Percentiles rank a stretch among this genome's conserved stretches.
These are phyloP conservation scores for Hylaeus volcanicus DNA, from an alignment of 1,140 invertebrate species.

Conservation along the genomic window DNA sequence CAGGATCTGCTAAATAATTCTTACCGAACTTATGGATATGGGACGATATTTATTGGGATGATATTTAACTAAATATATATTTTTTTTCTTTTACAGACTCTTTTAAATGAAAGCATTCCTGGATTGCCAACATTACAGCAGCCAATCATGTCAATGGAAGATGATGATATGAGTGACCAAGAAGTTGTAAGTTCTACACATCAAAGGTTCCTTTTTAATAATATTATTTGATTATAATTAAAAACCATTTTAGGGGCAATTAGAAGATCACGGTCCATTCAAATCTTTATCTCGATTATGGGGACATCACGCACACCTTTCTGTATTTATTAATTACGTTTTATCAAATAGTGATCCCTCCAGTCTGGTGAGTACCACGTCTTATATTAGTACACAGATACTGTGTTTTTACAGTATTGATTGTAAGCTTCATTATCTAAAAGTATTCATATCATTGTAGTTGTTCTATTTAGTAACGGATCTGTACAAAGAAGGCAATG, in stretches of 20 bases:
- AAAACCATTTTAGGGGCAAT: slow-evolving; percentile 79
- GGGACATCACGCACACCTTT: slow-evolving; percentile 90
- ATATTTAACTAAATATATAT: not conserved
- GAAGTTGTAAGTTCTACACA: slow-evolving; percentile 83
- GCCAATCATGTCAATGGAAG: slow-evolving; percentile 96
- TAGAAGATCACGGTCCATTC: slow-evolving; percentile 90
- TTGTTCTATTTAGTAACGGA: slow-evolving; percentile 94
- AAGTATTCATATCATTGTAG: slow-evolving; percentile 79
- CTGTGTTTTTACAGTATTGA: not conserved
- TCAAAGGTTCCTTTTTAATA: slow-evolving; percentile 37
- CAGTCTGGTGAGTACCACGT: slow-evolving; percentile 83
- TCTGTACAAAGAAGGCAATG: slow-evolving; percentile 90
- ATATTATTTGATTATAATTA: slow-evolving; percentile 49
- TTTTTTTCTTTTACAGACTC: slow-evolving; percentile 37
- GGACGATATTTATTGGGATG: no score
- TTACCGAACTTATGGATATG: no score
- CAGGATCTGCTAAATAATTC: no score
- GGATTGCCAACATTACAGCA: slow-evolving; percentile 82
- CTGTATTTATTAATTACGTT: slow-evolving; percentile 94
- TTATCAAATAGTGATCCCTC: slow-evolving; percentile 92
- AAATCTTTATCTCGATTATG: slow-evolving; percentile 87
- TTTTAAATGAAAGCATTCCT: slow-evolving; percentile 69
- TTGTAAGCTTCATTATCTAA: slow-evolving; percentile 29
- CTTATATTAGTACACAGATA: not conserved
- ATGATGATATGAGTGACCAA: slow-evolving; percentile 94